Evolutionary conservation across 2,888 invertebrate genomes (phyloP).

Genomic region (Tinea pellionella): DNA sequence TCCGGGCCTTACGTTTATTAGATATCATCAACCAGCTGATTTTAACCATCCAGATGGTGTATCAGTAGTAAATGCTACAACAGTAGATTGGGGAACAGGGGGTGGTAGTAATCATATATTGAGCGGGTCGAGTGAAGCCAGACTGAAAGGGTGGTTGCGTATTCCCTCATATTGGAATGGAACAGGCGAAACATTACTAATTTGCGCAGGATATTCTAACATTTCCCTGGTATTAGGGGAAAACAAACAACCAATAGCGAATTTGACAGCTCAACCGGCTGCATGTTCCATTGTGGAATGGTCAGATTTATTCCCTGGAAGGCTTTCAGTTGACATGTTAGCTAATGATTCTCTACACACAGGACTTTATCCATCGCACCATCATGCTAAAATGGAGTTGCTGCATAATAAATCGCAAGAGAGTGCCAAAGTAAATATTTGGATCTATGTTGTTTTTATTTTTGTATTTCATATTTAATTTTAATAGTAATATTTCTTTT

Average conservation of each 20-base stretch:
- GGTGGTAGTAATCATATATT: slow-evolving; percentile 77
- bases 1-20: slow-evolving; percentile 89
- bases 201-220: slow-evolving; percentile 83
- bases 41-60: slow-evolving; percentile 90
- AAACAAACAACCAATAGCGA: slow-evolving; percentile 64
- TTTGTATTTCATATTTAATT: background rate
- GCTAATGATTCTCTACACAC: slow-evolving; percentile 71
- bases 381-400: slow-evolving; percentile 85
- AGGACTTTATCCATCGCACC: slow-evolving; percentile 72
- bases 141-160: slow-evolving; percentile 84
- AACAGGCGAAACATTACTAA: slow-evolving; percentile 75
- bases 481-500: slow-evolving; percentile 17
- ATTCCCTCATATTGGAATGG: slow-evolving; percentile 81
- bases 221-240: slow-evolving; percentile 73
- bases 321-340: slow-evolving; percentile 75
- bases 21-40: slow-evolving; percentile 89
- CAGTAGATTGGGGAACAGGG: slow-evolving; percentile 82
- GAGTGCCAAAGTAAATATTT: slow-evolving; percentile 73
- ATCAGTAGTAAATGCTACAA: slow-evolving; percentile 86
- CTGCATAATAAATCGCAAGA: slow-evolving; percentile 80
- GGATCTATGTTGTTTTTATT: background rate
- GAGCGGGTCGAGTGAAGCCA: slow-evolving; percentile 78
- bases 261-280: slow-evolving; percentile 75
- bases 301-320: slow-evolving; percentile 73
- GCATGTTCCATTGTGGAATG: slow-evolving; percentile 77